A percentile compares a stretch with the other conserved stretches of the same genome.
phyloP scores from a whole-genome alignment of 2,888 invertebrate species.

The Amiota mariae region DNA sequence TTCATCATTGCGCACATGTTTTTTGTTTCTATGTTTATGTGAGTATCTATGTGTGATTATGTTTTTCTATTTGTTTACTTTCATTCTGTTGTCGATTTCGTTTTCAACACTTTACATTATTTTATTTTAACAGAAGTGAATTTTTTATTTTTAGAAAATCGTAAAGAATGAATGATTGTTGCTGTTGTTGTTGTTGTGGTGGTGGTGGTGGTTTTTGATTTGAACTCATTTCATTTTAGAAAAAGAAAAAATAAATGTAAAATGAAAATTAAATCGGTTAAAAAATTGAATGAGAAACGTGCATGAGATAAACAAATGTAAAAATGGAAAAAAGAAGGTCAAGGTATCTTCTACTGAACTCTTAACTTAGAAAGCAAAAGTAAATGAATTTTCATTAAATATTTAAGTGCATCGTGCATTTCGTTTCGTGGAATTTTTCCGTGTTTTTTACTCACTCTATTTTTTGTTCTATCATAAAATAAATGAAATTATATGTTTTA shows the following conservation, averaged over 20 bases:
- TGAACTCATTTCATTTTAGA: not conserved
- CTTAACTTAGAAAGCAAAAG: not conserved
- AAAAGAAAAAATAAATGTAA: too few species aligned
- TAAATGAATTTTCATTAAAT: not conserved
- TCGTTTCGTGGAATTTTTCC: too few species aligned
- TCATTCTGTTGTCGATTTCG: slow-evolving; percentile 5
- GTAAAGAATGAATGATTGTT: not conserved
- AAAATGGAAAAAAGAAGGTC: not conserved
- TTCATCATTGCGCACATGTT: slow-evolving; percentile 33
- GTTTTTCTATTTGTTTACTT: slow-evolving; percentile 2
- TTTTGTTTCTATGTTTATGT: slow-evolving; percentile 10
- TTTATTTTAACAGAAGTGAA: not conserved
- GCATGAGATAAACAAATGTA: not conserved
- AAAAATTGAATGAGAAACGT: not conserved
- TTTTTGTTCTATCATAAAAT: too few species aligned
- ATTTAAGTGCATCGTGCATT: too few species aligned
- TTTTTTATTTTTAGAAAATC: not conserved
- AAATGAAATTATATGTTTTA: too few species aligned
- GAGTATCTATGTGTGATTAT: not conserved
- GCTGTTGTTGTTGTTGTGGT: not conserved
- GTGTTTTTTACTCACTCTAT: too few species aligned
- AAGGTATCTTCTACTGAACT: not conserved
- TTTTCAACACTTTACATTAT: not conserved
- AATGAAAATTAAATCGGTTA: not conserved
- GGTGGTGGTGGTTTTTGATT: slow-evolving; percentile 5